These are phyloP conservation scores for Xestia rhomboidea DNA, from an alignment of 2,888 invertebrate species.

Conservation along the genomic window DNA sequence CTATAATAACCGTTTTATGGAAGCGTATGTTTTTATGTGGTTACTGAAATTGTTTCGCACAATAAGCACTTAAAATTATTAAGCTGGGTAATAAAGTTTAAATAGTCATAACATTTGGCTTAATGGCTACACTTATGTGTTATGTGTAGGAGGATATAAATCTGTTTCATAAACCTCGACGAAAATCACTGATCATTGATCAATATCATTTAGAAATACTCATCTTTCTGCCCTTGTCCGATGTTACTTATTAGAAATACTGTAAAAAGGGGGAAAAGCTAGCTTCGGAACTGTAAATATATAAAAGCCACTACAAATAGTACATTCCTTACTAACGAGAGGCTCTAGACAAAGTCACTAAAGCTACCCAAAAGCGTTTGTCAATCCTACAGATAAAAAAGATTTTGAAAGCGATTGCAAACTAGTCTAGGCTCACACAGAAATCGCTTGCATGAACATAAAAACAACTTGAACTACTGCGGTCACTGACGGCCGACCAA, in stretches of 20 bases:
- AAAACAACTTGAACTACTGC: too few relatives aligned
- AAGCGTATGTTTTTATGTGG: slow-evolving; percentile 52
- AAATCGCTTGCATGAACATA: too few relatives aligned
- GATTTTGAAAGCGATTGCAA: neutral
- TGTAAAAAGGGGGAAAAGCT: neutral
- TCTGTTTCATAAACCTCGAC: neutral
- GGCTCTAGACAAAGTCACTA: neutral
- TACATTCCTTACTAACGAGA: neutral
- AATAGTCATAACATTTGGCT: slow-evolving; percentile 42
- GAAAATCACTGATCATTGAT: neutral
- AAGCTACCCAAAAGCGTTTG: neutral
- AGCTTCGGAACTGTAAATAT: neutral
- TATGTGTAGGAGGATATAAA: neutral
- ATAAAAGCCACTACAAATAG: neutral
- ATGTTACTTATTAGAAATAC: neutral
- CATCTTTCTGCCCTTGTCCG: too few relatives aligned
- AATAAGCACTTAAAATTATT: slow-evolving; percentile 46
- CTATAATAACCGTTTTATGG: slow-evolving; percentile 54
- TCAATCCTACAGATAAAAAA: neutral
- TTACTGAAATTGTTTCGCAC: slow-evolving; percentile 30
- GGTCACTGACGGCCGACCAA: too few relatives aligned
- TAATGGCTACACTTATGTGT: slow-evolving; percentile 26
- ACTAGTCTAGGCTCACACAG: too few relatives aligned
- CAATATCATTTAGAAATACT: too few relatives aligned
- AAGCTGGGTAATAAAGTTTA: slow-evolving; percentile 39